Evolutionary conservation across 2,113 vertebrate species (phyloP), one percentile per base, ranked within the genome.

Genomic region (Seriola rivoliana): DNA sequence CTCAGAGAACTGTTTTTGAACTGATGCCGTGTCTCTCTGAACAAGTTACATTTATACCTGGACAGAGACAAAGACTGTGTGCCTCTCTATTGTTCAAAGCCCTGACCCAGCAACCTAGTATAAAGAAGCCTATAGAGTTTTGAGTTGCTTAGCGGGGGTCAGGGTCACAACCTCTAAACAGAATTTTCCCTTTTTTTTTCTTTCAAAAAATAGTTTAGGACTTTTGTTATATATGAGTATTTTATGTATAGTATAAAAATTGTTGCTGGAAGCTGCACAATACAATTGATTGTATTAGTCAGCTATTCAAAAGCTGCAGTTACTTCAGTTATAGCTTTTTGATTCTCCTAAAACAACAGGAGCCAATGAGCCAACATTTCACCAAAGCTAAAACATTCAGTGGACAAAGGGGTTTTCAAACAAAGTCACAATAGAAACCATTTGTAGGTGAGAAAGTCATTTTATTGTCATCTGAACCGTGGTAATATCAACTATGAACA

Each of bases 11-110:
- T 72, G 82, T 58, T 54, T 50, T 38, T 86, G 78, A 89, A 88
- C 85, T 91, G 90, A 88, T 90, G 3, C 48, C 23, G 72, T 88
- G 71, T 23, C 78, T 70, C 74, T 72, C 48, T 87, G 82, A 80
- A 84, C 85, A 74, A 67, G 82, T 75, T 29, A 66, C 84, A 85
- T 93, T 93, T 93, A 93, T 93, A 93, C 89, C 89, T 92, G 90
- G 52, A 34, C 42, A 73, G 66, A 68, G 44, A 90, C 92, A 93
- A 93, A 93, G 81, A 84, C 81, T 32, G 38, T 19, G 46, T 57
- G 64, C 46, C 77, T 54, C 80, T 14, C 89, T 54, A 88, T 93
- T 93, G 93, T 93, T 67, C 34, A 90, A 90, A 91, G 7, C 36
- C 88, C 90, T 93, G 93, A 93, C 83, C 65, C 85, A 88, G 90